Evolutionary conservation across 2,888 invertebrate species (phyloP).

Genomic region (Quadroppia sp.): DNA sequence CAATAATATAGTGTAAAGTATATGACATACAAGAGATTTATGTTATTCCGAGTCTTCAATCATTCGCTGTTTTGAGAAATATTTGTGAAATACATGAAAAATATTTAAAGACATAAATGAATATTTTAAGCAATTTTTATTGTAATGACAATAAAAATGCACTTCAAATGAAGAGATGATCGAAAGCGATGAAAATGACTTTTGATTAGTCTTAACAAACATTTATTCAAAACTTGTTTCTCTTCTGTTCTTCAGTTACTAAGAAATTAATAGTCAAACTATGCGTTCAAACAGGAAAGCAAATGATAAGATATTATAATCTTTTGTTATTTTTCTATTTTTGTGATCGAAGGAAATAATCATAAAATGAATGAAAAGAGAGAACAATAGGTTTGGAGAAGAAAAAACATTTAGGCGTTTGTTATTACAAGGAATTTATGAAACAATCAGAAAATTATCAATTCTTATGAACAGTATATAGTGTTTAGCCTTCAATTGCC

Average conservation of each 20-base stretch:
- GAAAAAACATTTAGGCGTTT: slow-evolving; percentile 31
- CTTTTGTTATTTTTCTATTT: slow-evolving; percentile 27
- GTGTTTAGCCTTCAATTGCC: neutral
- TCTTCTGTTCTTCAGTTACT: neutral
- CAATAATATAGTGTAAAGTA: too few relatives aligned
- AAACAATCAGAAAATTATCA: slow-evolving; percentile 9
- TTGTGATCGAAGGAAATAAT: slow-evolving; percentile 23
- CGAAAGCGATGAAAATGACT: neutral
- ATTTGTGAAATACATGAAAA: too few relatives aligned
- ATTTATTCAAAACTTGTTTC: slow-evolving; percentile 13
- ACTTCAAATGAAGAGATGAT: neutral
- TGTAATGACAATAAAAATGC: too few relatives aligned
- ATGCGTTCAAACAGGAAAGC: neutral
- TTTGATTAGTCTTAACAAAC: neutral
- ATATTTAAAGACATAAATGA: too few relatives aligned
- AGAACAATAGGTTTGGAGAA: slow-evolving; percentile 16
- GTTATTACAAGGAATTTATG: slow-evolving; percentile 9
- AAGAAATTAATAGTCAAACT: too few relatives aligned
- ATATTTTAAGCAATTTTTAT: too few relatives aligned
- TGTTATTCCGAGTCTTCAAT: too few relatives aligned
- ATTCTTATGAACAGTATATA: slow-evolving; percentile 10
- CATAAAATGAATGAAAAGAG: slow-evolving; percentile 5
- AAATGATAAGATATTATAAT: slow-evolving; percentile 32
- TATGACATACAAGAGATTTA: too few relatives aligned
- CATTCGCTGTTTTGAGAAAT: too few relatives aligned